phyloP scores from a whole-genome alignment of 2,113 vertebrate species.

The Sardina pilchardus region DNA sequence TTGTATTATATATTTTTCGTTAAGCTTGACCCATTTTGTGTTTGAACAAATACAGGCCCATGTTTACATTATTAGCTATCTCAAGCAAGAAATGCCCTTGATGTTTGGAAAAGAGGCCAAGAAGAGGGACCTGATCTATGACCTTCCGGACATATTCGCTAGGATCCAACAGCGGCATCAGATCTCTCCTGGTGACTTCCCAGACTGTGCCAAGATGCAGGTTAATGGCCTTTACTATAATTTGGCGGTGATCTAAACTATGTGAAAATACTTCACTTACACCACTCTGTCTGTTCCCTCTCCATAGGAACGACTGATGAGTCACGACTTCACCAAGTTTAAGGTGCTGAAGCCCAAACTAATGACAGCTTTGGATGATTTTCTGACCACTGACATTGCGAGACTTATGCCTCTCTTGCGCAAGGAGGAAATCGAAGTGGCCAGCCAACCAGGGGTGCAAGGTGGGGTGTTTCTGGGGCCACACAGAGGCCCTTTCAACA shows the following conservation, averaged over 20 bases:
- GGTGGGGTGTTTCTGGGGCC: conserved; percentile 80
- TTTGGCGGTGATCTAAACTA: neutral
- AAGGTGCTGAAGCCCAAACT: conserved; percentile 80
- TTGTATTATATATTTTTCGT: neutral
- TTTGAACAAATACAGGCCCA: conserved; percentile 72
- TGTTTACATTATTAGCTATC: conserved; percentile 82
- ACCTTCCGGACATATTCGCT: conserved; percentile 81
- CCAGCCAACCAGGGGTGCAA: conserved; percentile 67
- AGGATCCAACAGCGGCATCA: conserved; percentile 84
- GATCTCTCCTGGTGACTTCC: conserved; percentile 87
- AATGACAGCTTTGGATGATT: conserved; percentile 80
- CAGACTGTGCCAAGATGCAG: conserved; percentile 88
- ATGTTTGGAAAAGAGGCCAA: conserved; percentile 86
- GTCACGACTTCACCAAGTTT: conserved; percentile 85
- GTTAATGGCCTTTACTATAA: conserved; percentile 54
- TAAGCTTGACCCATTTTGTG: neutral
- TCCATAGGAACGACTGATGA: conserved; percentile 79
- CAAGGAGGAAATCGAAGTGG: conserved; percentile 74
- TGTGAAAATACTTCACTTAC: neutral
- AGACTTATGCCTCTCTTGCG: conserved; percentile 82
- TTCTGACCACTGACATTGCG: conserved; percentile 81
- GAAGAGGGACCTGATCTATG: conserved; percentile 83
- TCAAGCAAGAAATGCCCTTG: conserved; percentile 87
- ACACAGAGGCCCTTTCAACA: conserved; percentile 75
- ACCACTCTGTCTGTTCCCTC: neutral